Evolutionary conservation across 2,888 invertebrate genomes (phyloP).

Genomic region (Tenthredo amoena): DNA sequence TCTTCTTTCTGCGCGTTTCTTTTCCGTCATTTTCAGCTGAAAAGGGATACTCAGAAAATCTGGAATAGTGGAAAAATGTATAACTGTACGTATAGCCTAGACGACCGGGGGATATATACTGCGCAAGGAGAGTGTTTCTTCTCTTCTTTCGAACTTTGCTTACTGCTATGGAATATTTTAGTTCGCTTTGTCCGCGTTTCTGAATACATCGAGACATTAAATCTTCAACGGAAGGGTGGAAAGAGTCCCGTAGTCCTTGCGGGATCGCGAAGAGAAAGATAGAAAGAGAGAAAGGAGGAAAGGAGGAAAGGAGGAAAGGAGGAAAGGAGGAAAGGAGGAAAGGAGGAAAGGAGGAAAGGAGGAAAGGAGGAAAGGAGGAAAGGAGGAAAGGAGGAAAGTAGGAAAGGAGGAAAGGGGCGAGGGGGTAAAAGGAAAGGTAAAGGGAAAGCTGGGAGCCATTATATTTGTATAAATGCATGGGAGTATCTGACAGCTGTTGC

Average conservation of each 20-base stretch:
- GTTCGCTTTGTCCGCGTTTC: slow-evolving; percentile 57
- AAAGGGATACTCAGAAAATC: background rate
- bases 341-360: slow-evolving; percentile 24
- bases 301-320: background rate
- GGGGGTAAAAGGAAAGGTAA: slow-evolving; percentile 22
- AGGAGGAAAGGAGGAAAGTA: background rate
- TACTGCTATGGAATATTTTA: slow-evolving; percentile 60
- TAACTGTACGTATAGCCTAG: background rate
- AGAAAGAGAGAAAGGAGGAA: slow-evolving; percentile 48
- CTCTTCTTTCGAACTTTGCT: slow-evolving; percentile 56
- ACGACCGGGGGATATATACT: background rate
- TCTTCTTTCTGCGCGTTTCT: background rate
- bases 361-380: slow-evolving; percentile 26
- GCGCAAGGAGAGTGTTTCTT: background rate
- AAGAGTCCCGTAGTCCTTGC: background rate
- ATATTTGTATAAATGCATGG: slow-evolving; percentile 69
- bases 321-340: too few species aligned
- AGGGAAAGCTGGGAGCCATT: slow-evolving; percentile 60
- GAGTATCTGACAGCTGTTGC: slow-evolving; percentile 68
- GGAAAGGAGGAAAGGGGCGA: too few species aligned
- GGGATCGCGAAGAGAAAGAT: slow-evolving; percentile 5
- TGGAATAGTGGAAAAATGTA: background rate
- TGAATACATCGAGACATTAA: slow-evolving; percentile 57
- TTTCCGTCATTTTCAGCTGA: background rate
- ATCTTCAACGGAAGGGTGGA: slow-evolving; percentile 32